These are phyloP conservation scores for Drosophila orena DNA, from an alignment of 1,140 invertebrate species.

Conservation along the genomic window DNA sequence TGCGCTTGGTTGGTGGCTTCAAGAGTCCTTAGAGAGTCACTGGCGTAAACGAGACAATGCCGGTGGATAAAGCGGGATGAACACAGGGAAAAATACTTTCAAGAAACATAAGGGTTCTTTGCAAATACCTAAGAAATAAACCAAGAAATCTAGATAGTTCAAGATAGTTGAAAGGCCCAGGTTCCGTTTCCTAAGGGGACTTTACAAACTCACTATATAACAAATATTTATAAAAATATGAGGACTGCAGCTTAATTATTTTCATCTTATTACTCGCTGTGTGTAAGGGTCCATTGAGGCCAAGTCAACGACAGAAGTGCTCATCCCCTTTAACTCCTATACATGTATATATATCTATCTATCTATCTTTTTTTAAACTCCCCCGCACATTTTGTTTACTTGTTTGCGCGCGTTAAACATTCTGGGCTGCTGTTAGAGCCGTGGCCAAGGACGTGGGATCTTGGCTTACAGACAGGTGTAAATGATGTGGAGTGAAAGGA, in stretches of 20 bases:
- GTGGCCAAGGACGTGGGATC: slow-evolving; percentile 61
- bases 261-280: not conserved
- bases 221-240: not conserved
- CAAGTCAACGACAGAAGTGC: slow-evolving; percentile 31
- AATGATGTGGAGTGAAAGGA: slow-evolving; percentile 69
- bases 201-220: not conserved
- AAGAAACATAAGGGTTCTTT: no score
- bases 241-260: not conserved
- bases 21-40: slow-evolving; percentile 75
- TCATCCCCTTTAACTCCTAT: not conserved
- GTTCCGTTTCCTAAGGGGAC: not conserved
- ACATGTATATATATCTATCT: not conserved
- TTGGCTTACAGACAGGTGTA: slow-evolving; percentile 75
- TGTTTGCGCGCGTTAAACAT: slow-evolving; percentile 74
- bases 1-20: slow-evolving; percentile 15
- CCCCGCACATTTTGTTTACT: slow-evolving; percentile 52
- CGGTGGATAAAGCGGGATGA: not conserved
- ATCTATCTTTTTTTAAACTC: not conserved
- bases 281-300: not conserved
- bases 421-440: slow-evolving; percentile 62
- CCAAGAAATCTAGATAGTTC: not conserved
- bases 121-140: not conserved
- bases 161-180: not conserved
- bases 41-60: slow-evolving; percentile 77
- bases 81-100: slow-evolving; percentile 8